Evolutionary conservation across 2,113 vertebrate genomes (phyloP).

Genomic region (Murina feae): DNA sequence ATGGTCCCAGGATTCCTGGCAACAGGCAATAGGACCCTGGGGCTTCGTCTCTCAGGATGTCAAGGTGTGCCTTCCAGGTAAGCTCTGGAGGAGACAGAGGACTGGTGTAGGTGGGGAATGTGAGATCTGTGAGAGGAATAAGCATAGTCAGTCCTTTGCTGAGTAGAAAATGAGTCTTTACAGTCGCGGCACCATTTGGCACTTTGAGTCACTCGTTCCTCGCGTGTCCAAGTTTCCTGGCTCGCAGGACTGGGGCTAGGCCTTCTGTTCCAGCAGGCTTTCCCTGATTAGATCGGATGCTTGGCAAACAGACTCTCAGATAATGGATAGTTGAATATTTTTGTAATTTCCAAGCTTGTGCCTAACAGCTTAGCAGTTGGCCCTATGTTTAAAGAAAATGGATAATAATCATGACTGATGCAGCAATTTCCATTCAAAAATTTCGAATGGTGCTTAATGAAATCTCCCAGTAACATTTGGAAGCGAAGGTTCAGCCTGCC

Average conservation of each 20-base stretch:
- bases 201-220: not conserved
- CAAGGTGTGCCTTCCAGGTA: not conserved
- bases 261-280: conserved; percentile 72
- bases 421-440: conserved; percentile 71
- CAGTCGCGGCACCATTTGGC: not conserved
- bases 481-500: conserved; percentile 46
- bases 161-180: conserved; percentile 39
- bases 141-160: not conserved
- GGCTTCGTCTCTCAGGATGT: not conserved
- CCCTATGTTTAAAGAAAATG: conserved; percentile 75
- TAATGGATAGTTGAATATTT: conserved; percentile 78
- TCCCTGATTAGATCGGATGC: conserved; percentile 68
- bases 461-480: conserved; percentile 65
- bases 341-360: conserved; percentile 69
- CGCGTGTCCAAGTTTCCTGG: conserved; percentile 60
- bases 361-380: conserved; percentile 76
- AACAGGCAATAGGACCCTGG: not conserved
- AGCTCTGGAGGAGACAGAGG: not conserved
- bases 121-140: not conserved
- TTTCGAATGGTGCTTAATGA: conserved; percentile 74
- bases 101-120: not conserved
- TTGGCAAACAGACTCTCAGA: conserved; percentile 69
- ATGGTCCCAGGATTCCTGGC: not conserved
- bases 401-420: conserved; percentile 75
- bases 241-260: conserved; percentile 41